phyloP scores from a whole-genome alignment of 2,113 vertebrate genomes.

The Chitala chitala region DNA sequence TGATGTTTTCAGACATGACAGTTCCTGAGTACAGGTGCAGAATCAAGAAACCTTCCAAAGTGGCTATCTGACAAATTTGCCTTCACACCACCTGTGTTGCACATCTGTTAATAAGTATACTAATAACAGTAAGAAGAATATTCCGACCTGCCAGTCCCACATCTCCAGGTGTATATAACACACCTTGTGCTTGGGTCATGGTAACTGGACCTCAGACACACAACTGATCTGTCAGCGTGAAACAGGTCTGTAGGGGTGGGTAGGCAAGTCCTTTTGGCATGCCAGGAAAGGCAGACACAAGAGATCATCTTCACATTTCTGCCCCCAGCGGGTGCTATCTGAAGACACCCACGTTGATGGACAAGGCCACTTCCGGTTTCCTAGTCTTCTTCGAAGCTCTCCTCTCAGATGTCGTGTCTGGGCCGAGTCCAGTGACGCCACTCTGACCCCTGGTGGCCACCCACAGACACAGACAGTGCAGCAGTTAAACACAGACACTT shows the following conservation, averaged over 20 bases:
- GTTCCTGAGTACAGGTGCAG: background rate
- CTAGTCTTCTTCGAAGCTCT: constrained; percentile 50
- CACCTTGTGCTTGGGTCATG: background rate
- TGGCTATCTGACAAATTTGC: background rate
- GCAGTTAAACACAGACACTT: no score
- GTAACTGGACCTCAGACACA: background rate
- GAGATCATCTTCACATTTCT: background rate
- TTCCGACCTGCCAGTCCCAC: background rate
- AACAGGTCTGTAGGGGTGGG: no score
- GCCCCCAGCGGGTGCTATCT: constrained; percentile 45
- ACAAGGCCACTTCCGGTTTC: constrained; percentile 66
- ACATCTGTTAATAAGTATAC: background rate
- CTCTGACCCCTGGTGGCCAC: constrained; percentile 40
- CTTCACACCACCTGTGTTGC: constrained; percentile 3
- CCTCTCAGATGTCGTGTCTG: constrained; percentile 33
- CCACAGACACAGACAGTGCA: background rate
- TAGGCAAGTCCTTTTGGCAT: constrained; percentile 7
- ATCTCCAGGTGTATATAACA: background rate
- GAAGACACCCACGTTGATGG: constrained; percentile 65
- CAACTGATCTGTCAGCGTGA: background rate
- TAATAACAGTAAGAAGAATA: background rate
- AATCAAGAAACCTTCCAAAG: background rate
- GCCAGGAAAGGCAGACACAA: background rate
- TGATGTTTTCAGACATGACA: background rate
- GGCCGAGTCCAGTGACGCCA: constrained; percentile 23